Base-by-base conservation (phyloP, 2,113 vertebrate genomes). In the Noctilio leporinus region DNA sequence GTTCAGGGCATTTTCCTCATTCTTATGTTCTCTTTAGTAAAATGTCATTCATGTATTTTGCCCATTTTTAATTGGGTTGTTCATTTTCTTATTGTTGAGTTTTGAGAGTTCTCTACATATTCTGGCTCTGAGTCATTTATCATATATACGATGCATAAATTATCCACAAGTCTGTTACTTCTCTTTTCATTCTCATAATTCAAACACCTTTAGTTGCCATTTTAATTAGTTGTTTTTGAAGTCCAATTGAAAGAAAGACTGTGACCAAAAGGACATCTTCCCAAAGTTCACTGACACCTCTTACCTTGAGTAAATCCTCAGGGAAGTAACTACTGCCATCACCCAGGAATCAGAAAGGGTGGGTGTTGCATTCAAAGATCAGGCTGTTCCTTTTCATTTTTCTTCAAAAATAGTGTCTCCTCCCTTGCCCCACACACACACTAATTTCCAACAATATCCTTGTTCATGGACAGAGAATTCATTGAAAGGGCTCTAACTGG, bases 171-270 rank as follows among this genome's bases (percentile, higher is more conserved):
- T 53, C 33, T 62, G 6, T 38, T 16, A 22, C 8, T 81, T 70
- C 20, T 85, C n/a, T 82, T 78, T 59, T 77, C 38, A 45, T 91
- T 95, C 33, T 73, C 35, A 55, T 83, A 96, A 93, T 38, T 24
- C 3, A 76, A 96, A 81, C 8, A 92, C 11, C 2, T 55, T 94
- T 83, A 69, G 35, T 45, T 77, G 33, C 7, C 45, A 73, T 78
- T 69, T 90, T 75, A 89, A 33, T 30, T 82, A 15, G 30, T 65
- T 93, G 33, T 38, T 88, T 20, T 30, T 16, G 81, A 47, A 84
- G 24, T 53, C 49, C 49, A 72, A 59, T 7, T 12, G 30, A 76
- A 70, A 70, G 17, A 86, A 88, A 86, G 35, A 72, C 47, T 70
- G 15, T 67, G 9, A 86, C 30, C 47, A 91, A 83, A 73, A 35